phyloP scores from a whole-genome alignment of 1,140 invertebrate genomes.

The Anadara kagoshimensis region DNA sequence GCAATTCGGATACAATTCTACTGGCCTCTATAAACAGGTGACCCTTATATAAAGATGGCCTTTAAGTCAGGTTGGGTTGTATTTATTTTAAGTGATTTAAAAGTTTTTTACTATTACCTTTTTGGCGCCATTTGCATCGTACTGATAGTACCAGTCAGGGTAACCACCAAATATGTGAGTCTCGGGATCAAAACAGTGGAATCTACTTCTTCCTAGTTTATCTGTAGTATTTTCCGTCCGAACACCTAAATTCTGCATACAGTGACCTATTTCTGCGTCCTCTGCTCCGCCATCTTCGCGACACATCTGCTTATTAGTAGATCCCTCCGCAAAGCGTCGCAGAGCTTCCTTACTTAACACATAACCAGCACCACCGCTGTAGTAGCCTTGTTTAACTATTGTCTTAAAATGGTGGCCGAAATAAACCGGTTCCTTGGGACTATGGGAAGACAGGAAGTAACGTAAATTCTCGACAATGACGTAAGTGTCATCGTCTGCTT shows the following conservation, averaged over 20 bases:
- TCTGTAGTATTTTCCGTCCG: conserved; percentile 91
- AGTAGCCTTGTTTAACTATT: conserved; percentile 64
- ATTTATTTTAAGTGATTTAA: too few relatives aligned
- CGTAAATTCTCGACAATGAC: conserved; percentile 76
- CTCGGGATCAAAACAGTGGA: conserved; percentile 87
- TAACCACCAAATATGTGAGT: conserved; percentile 72
- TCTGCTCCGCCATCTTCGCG: conserved; percentile 86
- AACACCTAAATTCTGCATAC: conserved; percentile 90
- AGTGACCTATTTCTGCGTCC: conserved; percentile 96
- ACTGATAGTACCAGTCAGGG: conserved; percentile 64
- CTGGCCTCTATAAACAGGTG: too few relatives aligned
- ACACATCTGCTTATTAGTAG: conserved; percentile 77
- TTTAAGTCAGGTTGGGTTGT: too few relatives aligned
- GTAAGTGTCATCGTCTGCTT: conserved; percentile 83
- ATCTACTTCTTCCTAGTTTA: conserved; percentile 86
- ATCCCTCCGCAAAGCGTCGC: conserved; percentile 43
- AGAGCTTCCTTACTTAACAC: conserved; percentile 82
- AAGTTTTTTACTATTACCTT: too few relatives aligned
- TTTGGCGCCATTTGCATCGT: conserved; percentile 59
- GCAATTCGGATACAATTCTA: too few relatives aligned
- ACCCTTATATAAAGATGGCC: too few relatives aligned
- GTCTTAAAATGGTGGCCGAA: conserved; percentile 73
- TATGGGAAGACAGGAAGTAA: conserved; percentile 52
- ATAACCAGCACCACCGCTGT: conserved; percentile 81
- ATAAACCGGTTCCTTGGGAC: conserved; percentile 59